Base-by-base conservation (phyloP, 92 coral and sea anemone species). In the Phenganax stokvisi region DNA sequence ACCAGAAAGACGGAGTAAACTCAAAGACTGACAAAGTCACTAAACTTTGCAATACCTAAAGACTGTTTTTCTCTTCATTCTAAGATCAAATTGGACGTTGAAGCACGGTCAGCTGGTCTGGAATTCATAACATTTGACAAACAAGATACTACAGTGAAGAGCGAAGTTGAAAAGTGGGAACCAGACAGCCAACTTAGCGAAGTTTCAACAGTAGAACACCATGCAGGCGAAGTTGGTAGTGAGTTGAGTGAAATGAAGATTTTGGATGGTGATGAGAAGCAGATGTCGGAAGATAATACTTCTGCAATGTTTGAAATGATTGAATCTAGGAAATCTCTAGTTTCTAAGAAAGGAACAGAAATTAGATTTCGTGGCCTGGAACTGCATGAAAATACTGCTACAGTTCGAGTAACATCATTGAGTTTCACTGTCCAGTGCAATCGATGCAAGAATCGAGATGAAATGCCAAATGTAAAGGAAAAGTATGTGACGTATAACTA, bases 321-420 rank as follows among this genome's bases (percentile, higher is more conserved):
- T 5, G 73, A 79, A 13, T 63, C 83, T 0, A 79, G 56, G 30
- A 79, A 79, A 63, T 0, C 55, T 37, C 16, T 37, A 6, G 20
- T 9, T 79, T 27, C 74, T n/a, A 79, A 79, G 74, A 88, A 86
- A 58, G 97, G 97, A 77, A 93, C 97, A 81, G 93, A 91, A 83
- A 86, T 93, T 25, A 86, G 90, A 72, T 88, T 93, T 54, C 87
- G 82, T 65, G 96, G 89, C 1, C 86, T 93, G 51, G 90, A 93
- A 56, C 85, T 93, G 52, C 86, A 84, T 77, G 97, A 91, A 79
- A 93, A 89, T 75, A 90, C 91, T 15, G 87, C 92, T 64, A 89
- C 92, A 29, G 57, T 91, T 4, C 83, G 87, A 59, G 88, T 90
- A 74, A 89, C 74, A 66, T 80, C 68, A 76, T 72, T 93, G 52